These are phyloP conservation scores for Pollenia angustigena DNA, from an alignment of 2,888 invertebrate species.

Conservation along the genomic window DNA sequence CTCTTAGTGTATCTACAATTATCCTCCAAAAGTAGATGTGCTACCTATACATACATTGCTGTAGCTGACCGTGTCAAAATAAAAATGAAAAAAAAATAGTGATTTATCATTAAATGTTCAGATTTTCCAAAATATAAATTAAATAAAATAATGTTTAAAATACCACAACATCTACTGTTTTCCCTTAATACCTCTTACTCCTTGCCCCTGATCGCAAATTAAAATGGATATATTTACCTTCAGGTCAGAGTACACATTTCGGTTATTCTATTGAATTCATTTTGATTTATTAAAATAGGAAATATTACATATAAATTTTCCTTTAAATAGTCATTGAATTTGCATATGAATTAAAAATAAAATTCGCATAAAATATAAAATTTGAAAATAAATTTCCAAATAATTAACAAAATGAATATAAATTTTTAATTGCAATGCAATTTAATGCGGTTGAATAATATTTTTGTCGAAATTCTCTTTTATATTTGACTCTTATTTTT, in stretches of 20 bases:
- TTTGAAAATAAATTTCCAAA: neutral
- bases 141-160: conserved; percentile 19
- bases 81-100: conserved; percentile 16
- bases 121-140: conserved; percentile 29
- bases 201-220: neutral
- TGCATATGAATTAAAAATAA: conserved; percentile 36
- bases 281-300: conserved; percentile 59
- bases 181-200: neutral
- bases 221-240: conserved; percentile 1
- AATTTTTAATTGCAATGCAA: conserved; percentile 49
- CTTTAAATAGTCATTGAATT: conserved; percentile 58
- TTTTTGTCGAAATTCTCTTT: conserved; percentile 26
- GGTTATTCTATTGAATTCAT: conserved; percentile 13
- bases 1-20: conserved; percentile 27
- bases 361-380: conserved; percentile 13
- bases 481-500: neutral
- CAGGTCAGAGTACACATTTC: neutral
- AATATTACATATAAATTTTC: conserved; percentile 63
- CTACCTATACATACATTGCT: neutral
- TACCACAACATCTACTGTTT: neutral
- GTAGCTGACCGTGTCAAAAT: conserved; percentile 25
- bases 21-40: neutral
- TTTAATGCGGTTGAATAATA: conserved; percentile 18
- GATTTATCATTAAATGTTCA: conserved; percentile 61
- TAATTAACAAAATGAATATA: conserved; percentile 26